These are phyloP conservation scores for Allobates femoralis DNA, from an alignment of 2,797 vertebrate genomes.

Conservation along the genomic window DNA sequence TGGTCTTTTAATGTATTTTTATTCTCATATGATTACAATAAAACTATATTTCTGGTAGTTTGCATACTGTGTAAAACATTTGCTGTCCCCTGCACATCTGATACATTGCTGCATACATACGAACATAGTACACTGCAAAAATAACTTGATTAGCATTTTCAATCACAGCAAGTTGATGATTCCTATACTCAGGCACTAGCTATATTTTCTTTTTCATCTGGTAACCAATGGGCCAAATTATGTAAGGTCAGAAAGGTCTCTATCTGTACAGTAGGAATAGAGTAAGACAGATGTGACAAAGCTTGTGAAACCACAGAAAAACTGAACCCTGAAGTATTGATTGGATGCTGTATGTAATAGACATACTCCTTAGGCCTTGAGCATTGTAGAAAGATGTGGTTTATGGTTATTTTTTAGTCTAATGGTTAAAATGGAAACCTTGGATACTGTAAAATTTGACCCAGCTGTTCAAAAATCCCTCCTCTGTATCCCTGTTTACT, in stretches of 20 bases:
- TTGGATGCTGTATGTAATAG: slow-evolving; percentile 14
- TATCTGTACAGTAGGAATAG: slow-evolving; percentile 25
- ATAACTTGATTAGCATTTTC: slow-evolving; percentile 15
- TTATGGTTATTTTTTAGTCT: slow-evolving; percentile 10
- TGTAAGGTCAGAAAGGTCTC: slow-evolving; percentile 43
- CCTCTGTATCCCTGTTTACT: slow-evolving; percentile 22
- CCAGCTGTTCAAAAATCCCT: slow-evolving; percentile 35
- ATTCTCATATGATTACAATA: background rate
- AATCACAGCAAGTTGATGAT: background rate
- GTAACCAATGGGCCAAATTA: slow-evolving; percentile 35
- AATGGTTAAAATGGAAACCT: slow-evolving; percentile 44
- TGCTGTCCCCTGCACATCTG: background rate
- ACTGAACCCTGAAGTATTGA: slow-evolving; percentile 34
- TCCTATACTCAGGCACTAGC: background rate
- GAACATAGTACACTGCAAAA: background rate
- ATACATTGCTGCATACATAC: background rate
- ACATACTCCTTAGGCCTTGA: background rate
- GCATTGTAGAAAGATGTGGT: background rate
- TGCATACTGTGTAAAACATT: background rate
- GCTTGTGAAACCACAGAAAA: background rate
- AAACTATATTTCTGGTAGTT: background rate
- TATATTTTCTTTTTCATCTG: slow-evolving; percentile 5
- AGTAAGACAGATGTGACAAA: slow-evolving; percentile 42
- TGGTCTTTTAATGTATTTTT: background rate
- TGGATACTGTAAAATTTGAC: slow-evolving; percentile 10